These are phyloP conservation scores for Cotesia glomerata DNA, from an alignment of 1,140 invertebrate species.

Conservation along the genomic window DNA sequence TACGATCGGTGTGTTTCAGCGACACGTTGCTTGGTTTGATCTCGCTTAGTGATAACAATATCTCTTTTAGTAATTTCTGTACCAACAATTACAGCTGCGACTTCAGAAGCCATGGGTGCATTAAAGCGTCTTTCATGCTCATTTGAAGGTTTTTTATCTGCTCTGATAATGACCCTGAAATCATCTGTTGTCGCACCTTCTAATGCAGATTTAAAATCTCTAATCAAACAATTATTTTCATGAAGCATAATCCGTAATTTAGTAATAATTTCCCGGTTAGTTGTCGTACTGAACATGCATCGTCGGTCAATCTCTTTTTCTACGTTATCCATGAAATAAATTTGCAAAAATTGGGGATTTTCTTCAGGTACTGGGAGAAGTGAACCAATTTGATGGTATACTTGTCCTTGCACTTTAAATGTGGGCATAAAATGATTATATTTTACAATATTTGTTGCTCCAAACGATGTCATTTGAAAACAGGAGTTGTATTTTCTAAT, in stretches of 20 bases:
- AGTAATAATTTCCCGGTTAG: constrained; percentile 48
- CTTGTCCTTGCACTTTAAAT: constrained; percentile 43
- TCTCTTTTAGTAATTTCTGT: constrained; percentile 38
- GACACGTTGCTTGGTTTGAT: too few relatives aligned
- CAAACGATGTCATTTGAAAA: constrained; percentile 44
- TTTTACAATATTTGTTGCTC: constrained; percentile 31
- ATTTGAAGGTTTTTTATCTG: constrained; percentile 51
- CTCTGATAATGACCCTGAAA: constrained; percentile 47
- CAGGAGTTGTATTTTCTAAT: constrained; percentile 38
- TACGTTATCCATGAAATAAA: constrained; percentile 55
- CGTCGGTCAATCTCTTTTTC: constrained; percentile 53
- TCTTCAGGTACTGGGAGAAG: constrained; percentile 35
- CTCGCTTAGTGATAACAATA: constrained; percentile 44
- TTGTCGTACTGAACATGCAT: constrained; percentile 40
- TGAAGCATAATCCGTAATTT: constrained; percentile 50
- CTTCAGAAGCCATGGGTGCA: constrained; percentile 52
- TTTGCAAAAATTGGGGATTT: constrained; percentile 49
- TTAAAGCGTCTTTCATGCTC: constrained; percentile 60
- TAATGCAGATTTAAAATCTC: constrained; percentile 53
- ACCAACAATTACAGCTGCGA: constrained; percentile 57
- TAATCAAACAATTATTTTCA: constrained; percentile 52
- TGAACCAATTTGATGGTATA: constrained; percentile 47
- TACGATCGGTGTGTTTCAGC: too few relatives aligned
- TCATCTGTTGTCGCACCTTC: constrained; percentile 50
- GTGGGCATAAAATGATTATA: constrained; percentile 32